Evolutionary conservation across 2,888 invertebrate species (phyloP).

Genomic region (Pimpla rufipes): DNA sequence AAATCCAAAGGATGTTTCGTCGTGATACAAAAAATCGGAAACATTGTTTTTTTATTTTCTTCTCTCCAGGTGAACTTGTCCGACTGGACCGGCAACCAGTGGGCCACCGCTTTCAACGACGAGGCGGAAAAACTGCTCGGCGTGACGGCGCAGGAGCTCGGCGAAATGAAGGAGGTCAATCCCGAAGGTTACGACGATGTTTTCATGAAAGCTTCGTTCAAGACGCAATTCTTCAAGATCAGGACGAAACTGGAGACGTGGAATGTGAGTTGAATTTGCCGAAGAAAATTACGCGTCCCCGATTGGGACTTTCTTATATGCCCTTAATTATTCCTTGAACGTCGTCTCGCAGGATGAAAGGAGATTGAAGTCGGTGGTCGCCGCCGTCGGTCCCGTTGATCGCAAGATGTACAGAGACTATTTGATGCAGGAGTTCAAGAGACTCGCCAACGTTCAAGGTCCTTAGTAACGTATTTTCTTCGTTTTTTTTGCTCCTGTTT

Average conservation of each 20-base stretch:
- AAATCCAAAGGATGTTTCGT: too few species aligned
- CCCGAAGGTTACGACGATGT: constrained; percentile 89
- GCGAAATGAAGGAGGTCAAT: constrained; percentile 90
- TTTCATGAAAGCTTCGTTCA: constrained; percentile 92
- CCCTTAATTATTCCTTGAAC: constrained; percentile 49
- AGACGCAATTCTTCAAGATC: constrained; percentile 93
- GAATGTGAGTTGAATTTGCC: constrained; percentile 89
- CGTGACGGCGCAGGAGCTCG: constrained; percentile 91
- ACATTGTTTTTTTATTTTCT: too few species aligned
- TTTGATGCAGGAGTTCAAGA: constrained; percentile 90
- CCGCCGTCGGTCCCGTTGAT: constrained; percentile 90
- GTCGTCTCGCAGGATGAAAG: constrained; percentile 90
- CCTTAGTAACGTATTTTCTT: neutral
- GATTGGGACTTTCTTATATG: constrained; percentile 11
- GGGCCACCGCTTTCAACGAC: constrained; percentile 96
- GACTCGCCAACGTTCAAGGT: constrained; percentile 33
- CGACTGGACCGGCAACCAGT: constrained; percentile 95
- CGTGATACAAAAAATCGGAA: too few species aligned
- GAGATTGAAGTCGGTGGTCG: constrained; percentile 91
- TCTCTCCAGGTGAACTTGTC: constrained; percentile 91
- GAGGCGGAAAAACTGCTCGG: constrained; percentile 92
- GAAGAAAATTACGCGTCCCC: neutral
- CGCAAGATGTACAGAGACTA: constrained; percentile 91
- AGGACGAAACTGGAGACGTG: constrained; percentile 96
- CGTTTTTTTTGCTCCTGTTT: neutral